Evolutionary conservation across 2,113 vertebrate genomes (phyloP).

Genomic region (Anas platyrhynchos): DNA sequence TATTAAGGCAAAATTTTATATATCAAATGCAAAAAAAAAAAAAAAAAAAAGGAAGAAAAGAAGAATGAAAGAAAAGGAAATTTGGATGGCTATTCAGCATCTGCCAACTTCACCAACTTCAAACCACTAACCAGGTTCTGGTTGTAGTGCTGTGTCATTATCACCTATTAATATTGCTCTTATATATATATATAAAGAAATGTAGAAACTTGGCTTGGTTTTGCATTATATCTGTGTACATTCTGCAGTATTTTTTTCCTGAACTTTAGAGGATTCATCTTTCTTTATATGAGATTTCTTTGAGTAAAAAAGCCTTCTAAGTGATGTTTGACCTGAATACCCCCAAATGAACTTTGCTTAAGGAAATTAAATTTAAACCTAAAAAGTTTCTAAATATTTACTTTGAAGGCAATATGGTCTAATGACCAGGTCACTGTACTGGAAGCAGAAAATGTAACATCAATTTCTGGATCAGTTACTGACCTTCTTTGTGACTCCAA

Average conservation of each 20-base stretch:
- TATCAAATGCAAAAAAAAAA: neutral
- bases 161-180: neutral
- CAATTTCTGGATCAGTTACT: neutral
- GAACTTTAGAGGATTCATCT: conserved; percentile 1
- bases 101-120: neutral
- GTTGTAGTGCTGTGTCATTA: neutral
- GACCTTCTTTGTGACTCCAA: neutral
- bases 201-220: neutral
- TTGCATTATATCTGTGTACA: neutral
- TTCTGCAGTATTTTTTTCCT: conserved; percentile 14
- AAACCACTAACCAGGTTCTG: neutral
- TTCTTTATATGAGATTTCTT: neutral
- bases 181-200: neutral
- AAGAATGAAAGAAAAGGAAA: neutral
- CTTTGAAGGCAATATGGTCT: neutral
- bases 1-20: conserved; percentile 18
- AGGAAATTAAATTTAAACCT: conserved; percentile 8
- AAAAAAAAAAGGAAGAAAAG: too few relatives aligned
- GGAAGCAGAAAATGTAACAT: neutral
- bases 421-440: neutral
- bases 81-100: neutral
- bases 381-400: neutral
- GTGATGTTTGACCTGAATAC: neutral
- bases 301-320: neutral
- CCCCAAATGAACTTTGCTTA: neutral